Conservation (phyloP, 2,113 vertebrate genomes). For the Corydoras maculifer region DNA sequence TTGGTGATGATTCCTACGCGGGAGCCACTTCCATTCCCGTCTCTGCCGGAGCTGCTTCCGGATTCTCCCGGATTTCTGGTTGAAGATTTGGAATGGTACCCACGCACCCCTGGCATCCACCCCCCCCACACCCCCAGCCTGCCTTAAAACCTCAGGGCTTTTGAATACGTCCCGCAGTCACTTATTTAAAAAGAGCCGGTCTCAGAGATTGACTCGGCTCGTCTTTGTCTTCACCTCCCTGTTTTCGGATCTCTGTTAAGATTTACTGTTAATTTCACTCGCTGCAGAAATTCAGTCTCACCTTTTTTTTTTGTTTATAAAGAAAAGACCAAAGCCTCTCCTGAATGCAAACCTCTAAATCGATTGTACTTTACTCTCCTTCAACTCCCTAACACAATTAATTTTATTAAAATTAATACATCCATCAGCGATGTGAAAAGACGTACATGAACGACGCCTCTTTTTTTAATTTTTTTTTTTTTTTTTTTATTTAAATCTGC, state of each 20-base stretch:
- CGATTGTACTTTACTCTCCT: too few species aligned
- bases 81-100: background rate
- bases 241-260: background rate
- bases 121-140: conserved; percentile 43
- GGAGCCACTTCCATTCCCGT: background rate
- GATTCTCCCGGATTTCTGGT: background rate
- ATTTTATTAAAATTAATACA: too few species aligned
- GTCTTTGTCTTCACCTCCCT: background rate
- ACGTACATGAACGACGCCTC: too few species aligned
- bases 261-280: background rate
- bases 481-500: too few species aligned
- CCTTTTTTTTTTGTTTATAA: too few species aligned
- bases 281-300: background rate
- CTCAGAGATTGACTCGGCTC: background rate
- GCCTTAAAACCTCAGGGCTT: conserved; percentile 69
- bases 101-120: background rate
- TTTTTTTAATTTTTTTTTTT: too few species aligned
- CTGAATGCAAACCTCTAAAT: too few species aligned
- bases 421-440: too few species aligned
- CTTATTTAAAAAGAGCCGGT: background rate
- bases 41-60: background rate
- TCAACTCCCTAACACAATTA: too few species aligned
- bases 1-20: background rate
- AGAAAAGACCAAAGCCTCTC: too few species aligned
- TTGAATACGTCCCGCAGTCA: conserved; percentile 24